Conservation (phyloP, 2,797 vertebrate species). For the Huso huso region DNA sequence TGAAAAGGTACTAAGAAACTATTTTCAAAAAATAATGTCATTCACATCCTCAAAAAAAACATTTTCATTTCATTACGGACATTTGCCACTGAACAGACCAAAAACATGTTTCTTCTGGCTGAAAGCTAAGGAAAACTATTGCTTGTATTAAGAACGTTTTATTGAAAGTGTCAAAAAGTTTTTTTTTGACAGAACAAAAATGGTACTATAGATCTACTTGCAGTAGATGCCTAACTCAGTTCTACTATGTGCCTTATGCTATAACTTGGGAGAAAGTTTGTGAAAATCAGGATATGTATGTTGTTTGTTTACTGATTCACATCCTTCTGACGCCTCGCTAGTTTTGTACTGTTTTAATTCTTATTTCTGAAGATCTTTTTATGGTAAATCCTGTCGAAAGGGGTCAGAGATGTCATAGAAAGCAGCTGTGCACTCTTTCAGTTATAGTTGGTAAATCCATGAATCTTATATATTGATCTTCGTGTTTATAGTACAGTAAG, state of each 20-base stretch:
- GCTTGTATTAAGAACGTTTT: slow-evolving; percentile 62
- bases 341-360: slow-evolving; percentile 99
- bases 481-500: slow-evolving; percentile 99
- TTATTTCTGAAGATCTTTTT: slow-evolving; percentile 98
- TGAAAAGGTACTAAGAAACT: slow-evolving; percentile 39
- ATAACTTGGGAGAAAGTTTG: slow-evolving; percentile 98
- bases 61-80: slow-evolving; percentile 77
- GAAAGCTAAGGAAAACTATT: slow-evolving; percentile 73
- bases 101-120: slow-evolving; percentile 80
- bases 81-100: slow-evolving; percentile 92
- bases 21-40: slow-evolving; percentile 35
- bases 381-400: slow-evolving; percentile 93
- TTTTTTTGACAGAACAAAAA: slow-evolving; percentile 92
- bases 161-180: slow-evolving; percentile 42
- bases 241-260: slow-evolving; percentile 98
- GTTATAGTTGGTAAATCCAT: slow-evolving; percentile 94
- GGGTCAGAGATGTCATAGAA: slow-evolving; percentile 93
- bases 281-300: slow-evolving; percentile 98
- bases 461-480: slow-evolving; percentile 99
- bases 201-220: slow-evolving; percentile 91
- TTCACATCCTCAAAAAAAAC: slow-evolving; percentile 55
- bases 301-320: slow-evolving; percentile 98
- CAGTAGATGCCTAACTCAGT: slow-evolving; percentile 98
- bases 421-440: slow-evolving; percentile 97
- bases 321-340: slow-evolving; percentile 97